Evolutionary conservation across 2,113 vertebrate genomes (phyloP).

Genomic region (Dromas ardeola): DNA sequence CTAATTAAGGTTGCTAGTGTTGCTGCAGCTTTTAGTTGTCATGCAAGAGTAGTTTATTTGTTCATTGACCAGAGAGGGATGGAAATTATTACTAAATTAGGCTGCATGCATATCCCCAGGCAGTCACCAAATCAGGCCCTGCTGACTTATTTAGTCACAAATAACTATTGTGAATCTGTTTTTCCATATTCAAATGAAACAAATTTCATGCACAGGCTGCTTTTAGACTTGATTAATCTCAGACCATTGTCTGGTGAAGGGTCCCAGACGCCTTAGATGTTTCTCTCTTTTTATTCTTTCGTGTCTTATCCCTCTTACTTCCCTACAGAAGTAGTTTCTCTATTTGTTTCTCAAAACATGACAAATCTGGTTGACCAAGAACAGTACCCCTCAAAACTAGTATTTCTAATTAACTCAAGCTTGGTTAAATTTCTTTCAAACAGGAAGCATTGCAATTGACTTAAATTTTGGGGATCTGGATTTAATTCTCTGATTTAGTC

Average conservation of each 20-base stretch:
- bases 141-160: constrained; percentile 17
- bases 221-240: constrained; percentile 2
- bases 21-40: background rate
- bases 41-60: constrained; percentile 9
- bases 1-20: background rate
- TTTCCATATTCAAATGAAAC: background rate
- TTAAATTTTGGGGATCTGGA: background rate
- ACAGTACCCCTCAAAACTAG: background rate
- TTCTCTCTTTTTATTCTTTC: background rate
- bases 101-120: background rate
- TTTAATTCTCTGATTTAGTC: background rate
- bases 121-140: background rate
- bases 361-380: background rate
- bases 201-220: background rate
- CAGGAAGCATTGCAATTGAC: background rate
- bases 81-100: constrained; percentile 50
- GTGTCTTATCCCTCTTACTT: background rate
- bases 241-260: background rate
- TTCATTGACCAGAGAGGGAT: constrained; percentile 16
- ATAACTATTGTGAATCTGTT: constrained; percentile 18
- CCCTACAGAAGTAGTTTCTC: background rate
- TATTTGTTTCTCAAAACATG: background rate
- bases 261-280: background rate
- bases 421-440: background rate
- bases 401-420: background rate